phyloP scores from a whole-genome alignment of 2,888 invertebrate species.

The Uloborus plumipes region DNA sequence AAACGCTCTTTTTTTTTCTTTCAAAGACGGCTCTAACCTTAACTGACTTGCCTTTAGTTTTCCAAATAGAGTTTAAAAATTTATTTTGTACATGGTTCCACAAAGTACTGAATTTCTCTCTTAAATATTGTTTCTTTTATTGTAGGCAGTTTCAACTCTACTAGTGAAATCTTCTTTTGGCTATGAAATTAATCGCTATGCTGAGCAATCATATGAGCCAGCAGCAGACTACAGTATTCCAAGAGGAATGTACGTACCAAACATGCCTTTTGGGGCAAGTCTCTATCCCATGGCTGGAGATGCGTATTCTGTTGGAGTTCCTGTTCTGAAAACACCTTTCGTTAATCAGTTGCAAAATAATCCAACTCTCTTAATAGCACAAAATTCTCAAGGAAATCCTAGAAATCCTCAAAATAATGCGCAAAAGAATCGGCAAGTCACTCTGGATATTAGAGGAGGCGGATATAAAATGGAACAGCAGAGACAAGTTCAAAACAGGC shows the following conservation, averaged over 20 bases:
- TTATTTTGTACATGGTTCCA: too few species aligned
- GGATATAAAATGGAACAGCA: conserved; percentile 51
- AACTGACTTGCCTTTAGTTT: too few species aligned
- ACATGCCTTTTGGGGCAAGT: conserved; percentile 23
- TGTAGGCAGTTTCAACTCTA: too few species aligned
- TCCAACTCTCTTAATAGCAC: not conserved
- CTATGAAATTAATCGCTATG: not conserved
- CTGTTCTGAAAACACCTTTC: conserved; percentile 34
- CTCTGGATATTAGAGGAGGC: conserved; percentile 52
- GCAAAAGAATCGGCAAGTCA: conserved; percentile 34
- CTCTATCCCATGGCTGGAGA: conserved; percentile 33
- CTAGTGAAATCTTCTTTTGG: too few species aligned
- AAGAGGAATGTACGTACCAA: conserved; percentile 45
- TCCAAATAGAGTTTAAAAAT: too few species aligned
- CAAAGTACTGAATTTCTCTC: too few species aligned
- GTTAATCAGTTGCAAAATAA: conserved; percentile 28
- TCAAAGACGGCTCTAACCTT: too few species aligned
- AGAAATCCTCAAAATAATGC: conserved; percentile 5
- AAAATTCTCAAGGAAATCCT: conserved; percentile 7
- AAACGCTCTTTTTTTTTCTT: too few species aligned
- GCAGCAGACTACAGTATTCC: conserved; percentile 38
- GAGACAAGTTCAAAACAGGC: conserved; percentile 26
- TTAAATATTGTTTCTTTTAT: too few species aligned
- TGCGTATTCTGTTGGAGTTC: conserved; percentile 28
- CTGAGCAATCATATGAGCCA: conserved; percentile 36